A percentile compares a stretch with the other conserved stretches of the same genome.
Conservation (phyloP, 2,888 invertebrate species). For the Sesamia inferens region DNA sequence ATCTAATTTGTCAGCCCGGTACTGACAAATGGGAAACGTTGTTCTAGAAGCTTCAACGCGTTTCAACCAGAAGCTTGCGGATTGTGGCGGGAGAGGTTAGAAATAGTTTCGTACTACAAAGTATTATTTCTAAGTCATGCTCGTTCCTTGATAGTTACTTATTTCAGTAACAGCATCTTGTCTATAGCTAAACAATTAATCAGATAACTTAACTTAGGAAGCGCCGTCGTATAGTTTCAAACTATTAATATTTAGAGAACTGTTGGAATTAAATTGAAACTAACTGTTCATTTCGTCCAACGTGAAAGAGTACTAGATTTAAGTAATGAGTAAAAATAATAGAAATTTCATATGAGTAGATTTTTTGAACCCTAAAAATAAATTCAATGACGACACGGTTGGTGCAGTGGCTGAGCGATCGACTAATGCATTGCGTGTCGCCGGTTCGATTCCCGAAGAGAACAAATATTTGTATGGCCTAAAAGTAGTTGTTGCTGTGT, state of each 20-base stretch:
- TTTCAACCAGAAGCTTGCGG: not conserved
- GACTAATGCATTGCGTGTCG: no score
- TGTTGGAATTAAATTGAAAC: not conserved
- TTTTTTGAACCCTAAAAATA: not conserved
- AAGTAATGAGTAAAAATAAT: not conserved
- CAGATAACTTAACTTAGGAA: not conserved
- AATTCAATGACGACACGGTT: no score
- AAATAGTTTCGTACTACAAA: not conserved
- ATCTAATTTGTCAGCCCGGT: not conserved
- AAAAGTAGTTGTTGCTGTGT: no score
- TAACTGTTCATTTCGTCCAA: no score
- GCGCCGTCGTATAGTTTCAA: not conserved
- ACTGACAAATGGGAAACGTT: not conserved
- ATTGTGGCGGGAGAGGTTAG: not conserved
- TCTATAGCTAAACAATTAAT: not conserved
- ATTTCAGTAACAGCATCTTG: not conserved
- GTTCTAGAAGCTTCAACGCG: not conserved
- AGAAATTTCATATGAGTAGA: not conserved
- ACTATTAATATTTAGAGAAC: not conserved
- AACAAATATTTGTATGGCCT: no score
- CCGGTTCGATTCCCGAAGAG: no score
- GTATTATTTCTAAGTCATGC: not conserved
- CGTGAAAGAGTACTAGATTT: no score
- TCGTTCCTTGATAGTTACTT: not conserved
- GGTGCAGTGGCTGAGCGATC: no score